Percentiles rank a stretch among this genome's conserved stretches.
Conservation (phyloP, 1,140 invertebrate species). For the Megathymus violae region DNA sequence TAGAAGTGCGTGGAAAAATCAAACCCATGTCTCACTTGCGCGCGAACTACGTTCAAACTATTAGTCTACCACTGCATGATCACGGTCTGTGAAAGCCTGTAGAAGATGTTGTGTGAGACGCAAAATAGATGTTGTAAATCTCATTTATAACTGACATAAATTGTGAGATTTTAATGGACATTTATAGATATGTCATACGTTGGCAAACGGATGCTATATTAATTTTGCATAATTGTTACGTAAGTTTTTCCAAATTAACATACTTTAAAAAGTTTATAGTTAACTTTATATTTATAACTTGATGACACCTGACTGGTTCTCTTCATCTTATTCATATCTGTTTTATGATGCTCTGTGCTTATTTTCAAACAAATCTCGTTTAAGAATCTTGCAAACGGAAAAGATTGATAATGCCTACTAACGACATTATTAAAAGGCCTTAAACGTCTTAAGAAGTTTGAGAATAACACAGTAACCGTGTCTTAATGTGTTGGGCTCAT, state of each 20-base stretch:
- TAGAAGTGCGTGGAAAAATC: too few species aligned
- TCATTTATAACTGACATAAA: conserved; percentile 38
- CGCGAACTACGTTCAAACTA: too few species aligned
- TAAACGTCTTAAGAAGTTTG: too few species aligned
- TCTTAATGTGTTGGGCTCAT: too few species aligned
- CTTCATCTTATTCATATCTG: neutral
- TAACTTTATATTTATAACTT: neutral
- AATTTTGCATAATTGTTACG: neutral
- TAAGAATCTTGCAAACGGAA: too few species aligned
- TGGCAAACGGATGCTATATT: neutral
- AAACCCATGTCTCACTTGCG: too few species aligned
- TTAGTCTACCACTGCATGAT: too few species aligned
- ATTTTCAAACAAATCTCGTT: neutral
- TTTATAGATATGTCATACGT: conserved; percentile 18
- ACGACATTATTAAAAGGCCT: too few species aligned
- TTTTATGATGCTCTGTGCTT: neutral
- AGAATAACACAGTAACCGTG: too few species aligned
- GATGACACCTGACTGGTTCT: neutral
- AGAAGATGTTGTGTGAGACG: too few species aligned
- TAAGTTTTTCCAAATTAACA: neutral
- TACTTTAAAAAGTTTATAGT: neutral
- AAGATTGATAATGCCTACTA: too few species aligned
- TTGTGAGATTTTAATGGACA: conserved; percentile 27
- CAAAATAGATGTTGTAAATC: conserved; percentile 7
- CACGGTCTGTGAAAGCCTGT: too few species aligned